Percentiles rank a stretch among this genome's conserved stretches.
Evolutionary conservation across 2,113 vertebrate genomes (phyloP).

Genomic region (Sterna hirundo): DNA sequence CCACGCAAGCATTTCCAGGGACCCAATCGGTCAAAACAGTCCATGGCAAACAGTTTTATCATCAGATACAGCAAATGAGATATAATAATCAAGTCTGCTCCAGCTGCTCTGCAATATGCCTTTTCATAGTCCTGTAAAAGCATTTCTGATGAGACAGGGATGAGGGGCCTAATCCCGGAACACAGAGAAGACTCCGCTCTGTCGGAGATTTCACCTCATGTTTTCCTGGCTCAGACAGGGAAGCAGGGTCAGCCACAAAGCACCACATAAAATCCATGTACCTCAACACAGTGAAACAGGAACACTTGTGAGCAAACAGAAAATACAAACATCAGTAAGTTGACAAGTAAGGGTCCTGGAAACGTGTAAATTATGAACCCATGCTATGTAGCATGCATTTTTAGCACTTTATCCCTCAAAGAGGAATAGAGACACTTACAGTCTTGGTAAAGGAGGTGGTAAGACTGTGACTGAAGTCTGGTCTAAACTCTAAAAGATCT

Average conservation of each 20-base stretch:
- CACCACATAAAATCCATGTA: background rate
- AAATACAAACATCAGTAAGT: background rate
- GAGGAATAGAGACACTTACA: background rate
- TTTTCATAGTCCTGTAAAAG: background rate
- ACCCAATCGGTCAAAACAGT: background rate
- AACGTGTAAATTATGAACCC: background rate
- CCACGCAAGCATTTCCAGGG: background rate
- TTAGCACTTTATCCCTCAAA: background rate
- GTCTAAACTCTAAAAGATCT: background rate
- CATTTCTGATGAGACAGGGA: background rate
- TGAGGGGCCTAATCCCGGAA: background rate
- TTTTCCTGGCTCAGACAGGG: background rate
- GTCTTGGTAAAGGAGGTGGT: background rate
- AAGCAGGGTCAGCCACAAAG: background rate
- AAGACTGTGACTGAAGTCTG: background rate
- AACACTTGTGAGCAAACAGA: background rate
- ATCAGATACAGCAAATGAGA: background rate
- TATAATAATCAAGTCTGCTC: background rate
- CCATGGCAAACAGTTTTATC: background rate
- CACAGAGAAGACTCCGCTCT: background rate
- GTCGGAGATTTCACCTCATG: background rate
- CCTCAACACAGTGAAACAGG: background rate
- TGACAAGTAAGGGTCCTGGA: background rate
- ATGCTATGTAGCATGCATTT: background rate
- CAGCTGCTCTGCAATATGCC: accelerated